phyloP scores from a whole-genome alignment of 2,797 vertebrate genomes.

The Malacoraja senta region DNA sequence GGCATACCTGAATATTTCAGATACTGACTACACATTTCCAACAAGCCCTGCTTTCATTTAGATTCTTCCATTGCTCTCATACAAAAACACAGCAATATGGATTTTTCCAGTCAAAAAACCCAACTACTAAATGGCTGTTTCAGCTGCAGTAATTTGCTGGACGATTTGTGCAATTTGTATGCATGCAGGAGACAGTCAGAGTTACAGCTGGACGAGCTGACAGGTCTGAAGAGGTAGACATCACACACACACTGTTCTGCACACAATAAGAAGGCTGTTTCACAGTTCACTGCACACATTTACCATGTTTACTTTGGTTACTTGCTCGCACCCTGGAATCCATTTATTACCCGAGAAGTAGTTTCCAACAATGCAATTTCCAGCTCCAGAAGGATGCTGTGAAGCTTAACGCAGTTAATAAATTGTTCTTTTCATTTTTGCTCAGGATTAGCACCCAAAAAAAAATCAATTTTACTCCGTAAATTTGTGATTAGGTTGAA shows the following conservation, averaged over 20 bases:
- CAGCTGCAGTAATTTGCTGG: constrained; percentile 21
- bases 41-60: not conserved
- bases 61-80: not conserved
- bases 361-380: not conserved
- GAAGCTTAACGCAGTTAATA: not conserved
- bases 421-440: not conserved
- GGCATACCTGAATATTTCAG: not conserved
- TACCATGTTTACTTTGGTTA: not conserved
- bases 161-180: constrained; percentile 16
- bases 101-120: constrained; percentile 8
- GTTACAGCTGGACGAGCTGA: constrained; percentile 1
- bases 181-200: not conserved
- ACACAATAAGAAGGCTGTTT: constrained; percentile 30
- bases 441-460: not conserved
- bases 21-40: not conserved
- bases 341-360: not conserved
- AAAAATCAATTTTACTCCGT: not conserved
- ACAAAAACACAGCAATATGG: not conserved
- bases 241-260: not conserved
- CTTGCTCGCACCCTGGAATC: not conserved
- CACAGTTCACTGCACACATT: constrained; percentile 30
- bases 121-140: not conserved
- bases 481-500: not conserved
- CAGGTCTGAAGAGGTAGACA: not conserved
- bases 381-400: not conserved